Conservation (phyloP, 2,797 vertebrate genomes). For the Mus caroli region DNA sequence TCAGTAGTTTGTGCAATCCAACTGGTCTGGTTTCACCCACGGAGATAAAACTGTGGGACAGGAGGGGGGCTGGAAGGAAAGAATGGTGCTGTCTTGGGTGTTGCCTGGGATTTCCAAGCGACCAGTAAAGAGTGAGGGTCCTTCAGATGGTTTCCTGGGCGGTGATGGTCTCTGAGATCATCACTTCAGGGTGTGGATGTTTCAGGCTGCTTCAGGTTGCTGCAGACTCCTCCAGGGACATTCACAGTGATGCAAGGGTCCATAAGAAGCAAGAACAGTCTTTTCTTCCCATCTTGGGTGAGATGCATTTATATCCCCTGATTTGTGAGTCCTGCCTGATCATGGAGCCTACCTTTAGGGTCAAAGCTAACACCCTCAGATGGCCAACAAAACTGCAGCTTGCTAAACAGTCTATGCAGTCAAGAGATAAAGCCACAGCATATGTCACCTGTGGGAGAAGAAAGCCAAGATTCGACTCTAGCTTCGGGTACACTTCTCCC, state of each 20-base stretch:
- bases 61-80: neutral
- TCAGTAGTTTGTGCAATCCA: neutral
- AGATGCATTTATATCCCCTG: neutral
- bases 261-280: neutral
- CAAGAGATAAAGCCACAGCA: neutral
- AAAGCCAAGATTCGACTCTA: neutral
- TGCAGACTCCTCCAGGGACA: neutral
- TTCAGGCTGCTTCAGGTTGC: neutral
- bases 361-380: neutral
- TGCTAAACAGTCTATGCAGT: neutral
- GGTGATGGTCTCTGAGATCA: neutral
- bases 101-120: neutral
- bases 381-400: neutral
- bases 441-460: neutral
- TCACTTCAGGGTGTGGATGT: no score
- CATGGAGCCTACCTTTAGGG: neutral
- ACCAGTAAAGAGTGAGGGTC: neutral
- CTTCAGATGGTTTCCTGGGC: neutral
- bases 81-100: neutral
- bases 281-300: neutral
- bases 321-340: neutral
- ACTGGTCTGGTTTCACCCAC: neutral
- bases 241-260: neutral
- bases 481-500: neutral
- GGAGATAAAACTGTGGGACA: neutral